phyloP scores from a whole-genome alignment of 2,797 vertebrate species.

The Pangasius mekongensis region DNA sequence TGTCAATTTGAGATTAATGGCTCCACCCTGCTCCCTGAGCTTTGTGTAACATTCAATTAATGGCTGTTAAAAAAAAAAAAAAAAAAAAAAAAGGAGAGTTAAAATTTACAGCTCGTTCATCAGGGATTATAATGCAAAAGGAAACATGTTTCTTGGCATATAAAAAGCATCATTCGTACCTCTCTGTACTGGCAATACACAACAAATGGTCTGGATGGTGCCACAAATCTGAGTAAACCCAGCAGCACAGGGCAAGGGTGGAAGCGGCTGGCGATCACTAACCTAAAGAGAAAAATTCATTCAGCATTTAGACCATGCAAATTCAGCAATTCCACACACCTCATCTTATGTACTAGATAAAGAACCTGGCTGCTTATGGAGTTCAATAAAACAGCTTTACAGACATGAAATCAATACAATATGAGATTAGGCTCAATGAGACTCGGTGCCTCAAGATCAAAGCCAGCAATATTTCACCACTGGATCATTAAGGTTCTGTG shows the following conservation, averaged over 20 bases:
- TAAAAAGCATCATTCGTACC: slow-evolving; percentile 73
- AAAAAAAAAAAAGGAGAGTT: background rate
- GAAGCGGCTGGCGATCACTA: slow-evolving; percentile 93
- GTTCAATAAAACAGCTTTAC: slow-evolving; percentile 3
- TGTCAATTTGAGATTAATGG: slow-evolving; percentile 86
- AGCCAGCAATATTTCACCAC: background rate
- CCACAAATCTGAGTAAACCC: slow-evolving; percentile 86
- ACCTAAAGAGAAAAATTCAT: slow-evolving; percentile 73
- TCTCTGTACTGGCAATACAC: slow-evolving; percentile 96
- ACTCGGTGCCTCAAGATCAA: background rate
- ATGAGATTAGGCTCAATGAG: background rate
- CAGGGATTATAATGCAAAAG: background rate
- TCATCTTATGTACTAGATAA: background rate
- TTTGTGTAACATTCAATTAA: slow-evolving; percentile 94
- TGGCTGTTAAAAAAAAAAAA: slow-evolving; percentile 73
- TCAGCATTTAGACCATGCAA: background rate
- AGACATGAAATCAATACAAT: slow-evolving; percentile 28
- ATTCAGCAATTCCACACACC: slow-evolving; percentile 7
- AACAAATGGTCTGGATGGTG: slow-evolving; percentile 94
- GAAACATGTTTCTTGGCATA: background rate
- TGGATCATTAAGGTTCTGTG: background rate
- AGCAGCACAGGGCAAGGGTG: slow-evolving; percentile 87
- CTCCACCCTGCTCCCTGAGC: slow-evolving; percentile 88
- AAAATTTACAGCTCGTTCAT: background rate
- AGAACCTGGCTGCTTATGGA: background rate